phyloP scores from a whole-genome alignment of 1,140 invertebrate species.

The Drosophila sulfurigaster region DNA sequence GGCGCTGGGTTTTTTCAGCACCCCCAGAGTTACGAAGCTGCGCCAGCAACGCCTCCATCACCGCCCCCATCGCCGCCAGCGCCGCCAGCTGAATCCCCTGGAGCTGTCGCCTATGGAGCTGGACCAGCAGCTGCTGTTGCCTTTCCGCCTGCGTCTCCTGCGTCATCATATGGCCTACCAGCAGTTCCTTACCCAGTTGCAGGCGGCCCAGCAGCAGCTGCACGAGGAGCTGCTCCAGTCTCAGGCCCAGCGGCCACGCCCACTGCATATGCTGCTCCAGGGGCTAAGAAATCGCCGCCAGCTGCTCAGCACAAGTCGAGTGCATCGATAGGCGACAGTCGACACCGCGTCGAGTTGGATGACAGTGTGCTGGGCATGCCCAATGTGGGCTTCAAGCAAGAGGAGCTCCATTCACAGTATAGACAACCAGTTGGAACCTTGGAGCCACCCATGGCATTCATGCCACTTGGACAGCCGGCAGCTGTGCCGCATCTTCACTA shows the following conservation, averaged over 20 bases:
- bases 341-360: conserved; percentile 25
- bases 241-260: conserved; percentile 81
- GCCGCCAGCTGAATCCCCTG: conserved; percentile 15
- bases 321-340: conserved; percentile 6
- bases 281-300: conserved; percentile 46
- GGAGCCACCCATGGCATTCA: conserved; percentile 41
- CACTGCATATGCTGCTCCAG: conserved; percentile 83
- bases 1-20: conserved; percentile 57
- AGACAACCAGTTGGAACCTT: conserved; percentile 7
- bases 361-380: conserved; percentile 54
- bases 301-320: conserved; percentile 10
- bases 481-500: not conserved
- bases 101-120: not conserved
- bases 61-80: conserved; percentile 14
- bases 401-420: conserved; percentile 47
- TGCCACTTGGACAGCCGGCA: conserved; percentile 3
- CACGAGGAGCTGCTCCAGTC: conserved; percentile 56
- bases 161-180: conserved; percentile 75
- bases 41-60: not conserved
- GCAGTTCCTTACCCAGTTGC: conserved; percentile 84
- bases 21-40: conserved; percentile 20
- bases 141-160: conserved; percentile 78
- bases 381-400: conserved; percentile 32
- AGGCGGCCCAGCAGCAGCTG: conserved; percentile 75
- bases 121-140: conserved; percentile 51